Percentiles rank a stretch among this genome's conserved stretches.
phyloP scores from a whole-genome alignment of 64 coral and sea anemone species.

The Montipora capricornis region DNA sequence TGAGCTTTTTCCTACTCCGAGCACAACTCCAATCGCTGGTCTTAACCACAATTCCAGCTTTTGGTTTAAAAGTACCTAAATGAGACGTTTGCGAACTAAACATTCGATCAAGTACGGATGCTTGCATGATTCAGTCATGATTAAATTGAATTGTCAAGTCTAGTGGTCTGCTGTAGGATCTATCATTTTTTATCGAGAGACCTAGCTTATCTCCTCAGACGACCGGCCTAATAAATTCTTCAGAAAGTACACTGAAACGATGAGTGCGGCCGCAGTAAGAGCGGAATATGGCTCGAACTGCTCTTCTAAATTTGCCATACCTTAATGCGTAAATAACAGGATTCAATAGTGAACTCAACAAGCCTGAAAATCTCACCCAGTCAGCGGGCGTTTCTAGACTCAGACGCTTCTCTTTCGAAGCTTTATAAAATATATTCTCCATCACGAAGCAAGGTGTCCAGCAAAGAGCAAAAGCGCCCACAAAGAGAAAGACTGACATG shows the following conservation, averaged over 20 bases:
- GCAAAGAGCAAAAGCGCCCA: conserved; percentile 74
- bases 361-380: conserved; percentile 53
- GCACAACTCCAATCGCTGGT: no score
- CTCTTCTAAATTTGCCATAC: conserved; percentile 76
- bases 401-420: not conserved
- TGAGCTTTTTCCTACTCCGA: no score
- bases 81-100: no score
- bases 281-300: not conserved
- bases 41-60: no score
- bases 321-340: conserved; percentile 69
- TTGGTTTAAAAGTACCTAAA: no score
- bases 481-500: conserved; percentile 71
- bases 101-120: no score
- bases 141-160: no score
- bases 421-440: conserved; percentile 55
- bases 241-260: not conserved
- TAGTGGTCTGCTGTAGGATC: no score
- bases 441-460: conserved; percentile 73
- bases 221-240: not conserved
- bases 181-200: not conserved
- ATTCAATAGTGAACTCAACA: conserved; percentile 82
- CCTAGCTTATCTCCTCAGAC: not conserved
- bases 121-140: no score
- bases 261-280: not conserved
- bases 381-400: not conserved